phyloP scores from a whole-genome alignment of 2,888 invertebrate species.

The Anaspis maculata region DNA sequence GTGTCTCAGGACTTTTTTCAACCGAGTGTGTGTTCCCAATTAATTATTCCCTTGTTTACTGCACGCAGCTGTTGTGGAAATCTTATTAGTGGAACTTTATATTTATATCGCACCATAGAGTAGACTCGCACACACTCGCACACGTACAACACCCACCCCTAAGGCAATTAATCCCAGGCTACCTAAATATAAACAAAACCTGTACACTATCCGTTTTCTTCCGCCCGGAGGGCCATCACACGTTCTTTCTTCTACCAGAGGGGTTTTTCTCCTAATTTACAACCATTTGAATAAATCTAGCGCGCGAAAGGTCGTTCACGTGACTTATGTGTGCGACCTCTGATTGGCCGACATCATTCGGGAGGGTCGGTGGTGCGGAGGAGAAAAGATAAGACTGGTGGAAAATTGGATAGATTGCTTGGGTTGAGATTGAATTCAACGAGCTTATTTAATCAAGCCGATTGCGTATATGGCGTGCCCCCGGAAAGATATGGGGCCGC shows the following conservation, averaged over 20 bases:
- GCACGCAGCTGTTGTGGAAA: slow-evolving; percentile 11
- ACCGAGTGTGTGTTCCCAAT: background rate
- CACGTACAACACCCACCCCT: background rate
- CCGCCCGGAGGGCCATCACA: no score
- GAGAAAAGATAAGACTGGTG: slow-evolving; percentile 40
- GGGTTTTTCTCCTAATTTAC: no score
- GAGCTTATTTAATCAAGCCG: slow-evolving; percentile 40
- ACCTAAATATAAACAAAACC: slow-evolving; percentile 12
- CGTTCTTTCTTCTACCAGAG: no score
- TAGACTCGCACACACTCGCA: background rate
- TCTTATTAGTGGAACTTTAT: slow-evolving; percentile 7
- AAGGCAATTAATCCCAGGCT: no score
- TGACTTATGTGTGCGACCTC: slow-evolving; percentile 29
- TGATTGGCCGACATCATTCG: slow-evolving; percentile 38
- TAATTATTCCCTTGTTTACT: slow-evolving; percentile 5
- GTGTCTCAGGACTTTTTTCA: background rate
- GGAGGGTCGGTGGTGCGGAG: no score
- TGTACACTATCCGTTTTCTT: no score
- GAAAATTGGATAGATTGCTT: slow-evolving; percentile 42
- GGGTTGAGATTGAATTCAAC: slow-evolving; percentile 41
- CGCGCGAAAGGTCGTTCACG: no score
- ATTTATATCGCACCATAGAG: slow-evolving; percentile 11
- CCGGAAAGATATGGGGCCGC: slow-evolving; percentile 14
- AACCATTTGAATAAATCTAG: no score
- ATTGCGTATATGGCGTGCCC: slow-evolving; percentile 23